These are phyloP conservation scores for Styela plicata DNA, from an alignment of 23 tunicate genomes.

Conservation along the genomic window DNA sequence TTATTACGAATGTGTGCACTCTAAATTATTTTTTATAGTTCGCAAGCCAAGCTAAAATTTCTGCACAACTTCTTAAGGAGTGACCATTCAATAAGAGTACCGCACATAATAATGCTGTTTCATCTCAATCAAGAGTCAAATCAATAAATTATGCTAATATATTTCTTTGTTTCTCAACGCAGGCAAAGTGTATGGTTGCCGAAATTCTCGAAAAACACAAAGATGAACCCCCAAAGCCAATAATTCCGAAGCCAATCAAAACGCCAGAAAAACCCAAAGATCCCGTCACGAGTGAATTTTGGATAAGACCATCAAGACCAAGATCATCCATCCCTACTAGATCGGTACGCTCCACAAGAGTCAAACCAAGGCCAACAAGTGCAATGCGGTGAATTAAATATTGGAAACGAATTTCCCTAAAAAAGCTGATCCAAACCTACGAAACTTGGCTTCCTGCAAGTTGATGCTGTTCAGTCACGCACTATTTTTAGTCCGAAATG, in stretches of 20 bases:
- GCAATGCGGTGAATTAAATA: not conserved
- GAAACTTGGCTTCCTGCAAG: not conserved
- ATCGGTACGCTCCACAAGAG: not conserved
- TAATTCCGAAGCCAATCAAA: not conserved
- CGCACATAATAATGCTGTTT: too few species aligned
- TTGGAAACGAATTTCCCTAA: not conserved
- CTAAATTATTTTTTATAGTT: too few species aligned
- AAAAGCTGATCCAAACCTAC: not conserved
- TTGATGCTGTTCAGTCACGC: not conserved
- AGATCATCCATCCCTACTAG: conserved; percentile 8
- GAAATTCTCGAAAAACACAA: conserved; percentile 44
- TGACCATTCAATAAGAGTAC: too few species aligned
- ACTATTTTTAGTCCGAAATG: too few species aligned
- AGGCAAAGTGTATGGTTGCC: conserved; percentile 53
- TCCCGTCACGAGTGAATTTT: conserved; percentile 32
- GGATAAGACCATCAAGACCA: conserved; percentile 40
- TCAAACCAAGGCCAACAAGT: conserved; percentile 14
- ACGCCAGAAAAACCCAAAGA: conserved; percentile 3
- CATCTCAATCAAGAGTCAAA: too few species aligned
- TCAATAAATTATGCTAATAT: too few species aligned
- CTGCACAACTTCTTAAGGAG: too few species aligned
- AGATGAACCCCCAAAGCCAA: conserved; percentile 12
- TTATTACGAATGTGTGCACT: too few species aligned
- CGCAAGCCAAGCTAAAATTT: too few species aligned
- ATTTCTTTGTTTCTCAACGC: too few species aligned